These are phyloP conservation scores for Troilus luridus DNA, from an alignment of 2,888 invertebrate species.

Conservation along the genomic window DNA sequence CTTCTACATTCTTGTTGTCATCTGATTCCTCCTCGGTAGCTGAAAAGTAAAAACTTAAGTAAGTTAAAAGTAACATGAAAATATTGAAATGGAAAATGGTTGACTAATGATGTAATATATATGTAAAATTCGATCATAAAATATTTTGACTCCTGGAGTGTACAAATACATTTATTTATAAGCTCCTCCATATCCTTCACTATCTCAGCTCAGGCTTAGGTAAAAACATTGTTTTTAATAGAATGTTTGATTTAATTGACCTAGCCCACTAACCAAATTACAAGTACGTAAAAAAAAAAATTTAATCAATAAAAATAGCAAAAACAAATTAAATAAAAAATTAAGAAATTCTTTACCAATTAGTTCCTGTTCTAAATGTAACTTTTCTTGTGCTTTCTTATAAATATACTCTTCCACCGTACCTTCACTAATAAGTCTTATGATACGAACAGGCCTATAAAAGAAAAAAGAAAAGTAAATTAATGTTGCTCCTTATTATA, in stretches of 20 bases:
- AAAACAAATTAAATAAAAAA: background rate
- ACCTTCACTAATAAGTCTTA: slow-evolving; percentile 85
- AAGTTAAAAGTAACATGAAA: slow-evolving; percentile 66
- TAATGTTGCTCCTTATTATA: background rate
- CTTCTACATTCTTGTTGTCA: slow-evolving; percentile 84
- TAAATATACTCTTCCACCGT: slow-evolving; percentile 96
- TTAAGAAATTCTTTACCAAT: slow-evolving; percentile 58
- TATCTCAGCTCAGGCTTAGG: too few relatives aligned
- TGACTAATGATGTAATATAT: background rate
- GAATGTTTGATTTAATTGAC: too few relatives aligned
- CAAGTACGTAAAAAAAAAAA: too few relatives aligned
- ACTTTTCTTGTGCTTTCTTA: slow-evolving; percentile 90
- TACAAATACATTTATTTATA: too few relatives aligned
- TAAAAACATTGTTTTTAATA: too few relatives aligned
- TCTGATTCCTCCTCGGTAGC: slow-evolving; percentile 78
- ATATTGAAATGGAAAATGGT: slow-evolving; percentile 30
- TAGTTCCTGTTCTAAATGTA: slow-evolving; percentile 91
- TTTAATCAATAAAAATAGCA: too few relatives aligned
- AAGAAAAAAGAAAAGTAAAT: slow-evolving; percentile 64
- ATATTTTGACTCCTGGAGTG: too few relatives aligned
- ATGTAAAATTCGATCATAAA: too few relatives aligned
- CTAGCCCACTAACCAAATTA: too few relatives aligned
- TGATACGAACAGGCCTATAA: slow-evolving; percentile 85
- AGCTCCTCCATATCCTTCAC: too few relatives aligned
- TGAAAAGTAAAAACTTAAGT: background rate